Evolutionary conservation across 2,113 vertebrate genomes (phyloP), one percentile per base, ranked within the genome.

Genomic region (Toxotes jaculatrix): DNA sequence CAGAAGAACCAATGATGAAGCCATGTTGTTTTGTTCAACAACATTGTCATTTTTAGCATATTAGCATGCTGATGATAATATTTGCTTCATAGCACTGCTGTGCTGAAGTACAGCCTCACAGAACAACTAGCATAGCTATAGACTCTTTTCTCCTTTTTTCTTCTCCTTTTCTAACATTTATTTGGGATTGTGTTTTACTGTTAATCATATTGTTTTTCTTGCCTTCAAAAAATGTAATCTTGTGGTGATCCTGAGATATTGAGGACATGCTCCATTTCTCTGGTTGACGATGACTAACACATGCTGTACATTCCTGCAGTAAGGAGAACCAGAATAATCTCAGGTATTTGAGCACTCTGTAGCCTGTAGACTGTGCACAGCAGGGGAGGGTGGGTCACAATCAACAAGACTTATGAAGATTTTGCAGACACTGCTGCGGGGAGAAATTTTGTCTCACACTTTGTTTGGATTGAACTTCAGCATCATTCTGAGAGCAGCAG

Each of bases 251-350:
- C 85, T 38, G 17, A 89, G 56, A 77, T 63, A 47, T 43, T 53
- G 69, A 77, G 70, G 55, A 83, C 62, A 53, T 32, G 66, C 77
- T 84, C 63, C 70, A 62, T 59, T 78, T 78, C 70, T 69, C 34
- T 45, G 47, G 16, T 16, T 59, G 73, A 74, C 49, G 57, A 90
- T 83, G 83, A 86, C 73, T 64, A 87, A 83, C 85, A 89, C 81
- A 83, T 85, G 67, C 67, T 81, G 84, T 16, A 73, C 87, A 89
- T 91, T 93, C 86, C 90, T 81, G 76, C 76, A 74, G 69, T 65
- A 73, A 78, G n/a, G 76, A 88, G 72, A 78, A 74, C 61, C 77
- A 87, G 61, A 91, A 91, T 79, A 77, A 84, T 86, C 59, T 47
- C 76, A 83, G 80, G 78, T 89, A 84, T 87, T 84, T 74, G 10